Percentiles rank a stretch among this genome's conserved stretches.
These are phyloP conservation scores for Felis catus DNA, from an alignment of 2,113 vertebrate species.

Conservation along the genomic window F.catus_Fca126_mat1.0 CM031417.1:114121501-114122000, in stretches of 20 bases:
- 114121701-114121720: not conserved
- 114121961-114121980: not conserved
- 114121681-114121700: too few relatives aligned
- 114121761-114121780: not conserved
- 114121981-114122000: not conserved
- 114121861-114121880: not conserved
- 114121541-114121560: not conserved
- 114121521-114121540: not conserved
- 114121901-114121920: not conserved
- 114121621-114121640: not conserved
- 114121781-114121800: not conserved
- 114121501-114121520: not conserved
- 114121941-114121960: not conserved
- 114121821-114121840: not conserved
- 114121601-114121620: not conserved
- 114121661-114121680: rapidly evolving
- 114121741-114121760: not conserved
- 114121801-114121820: not conserved
- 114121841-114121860: not conserved
- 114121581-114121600: not conserved
- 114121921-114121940: not conserved
- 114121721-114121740: not conserved
- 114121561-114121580: not conserved
- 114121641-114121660: not conserved
- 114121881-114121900: not conserved